phyloP scores from a whole-genome alignment of 1,140 invertebrate species.

The Trachelipus rathkii region DNA sequence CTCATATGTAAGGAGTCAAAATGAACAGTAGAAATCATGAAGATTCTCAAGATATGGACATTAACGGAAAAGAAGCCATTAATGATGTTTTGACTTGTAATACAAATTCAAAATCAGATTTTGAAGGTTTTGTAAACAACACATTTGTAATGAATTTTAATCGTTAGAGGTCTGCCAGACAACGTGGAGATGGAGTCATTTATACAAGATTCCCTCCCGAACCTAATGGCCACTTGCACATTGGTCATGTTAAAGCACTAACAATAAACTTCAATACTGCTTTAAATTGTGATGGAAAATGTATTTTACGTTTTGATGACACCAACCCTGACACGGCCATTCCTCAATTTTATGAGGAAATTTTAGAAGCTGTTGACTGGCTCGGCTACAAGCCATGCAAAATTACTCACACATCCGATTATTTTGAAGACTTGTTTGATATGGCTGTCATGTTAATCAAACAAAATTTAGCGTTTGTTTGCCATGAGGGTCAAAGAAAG shows the following conservation, averaged over 20 bases:
- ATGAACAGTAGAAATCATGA: too few species aligned
- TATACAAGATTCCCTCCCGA: conserved; percentile 34
- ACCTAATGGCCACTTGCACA: conserved; percentile 33
- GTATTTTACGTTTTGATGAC: conserved; percentile 39
- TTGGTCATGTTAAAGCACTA: conserved; percentile 34
- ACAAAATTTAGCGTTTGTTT: conserved; percentile 26
- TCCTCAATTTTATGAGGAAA: background rate
- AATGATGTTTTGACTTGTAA: too few species aligned
- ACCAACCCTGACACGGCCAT: conserved; percentile 36
- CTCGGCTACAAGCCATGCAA: conserved; percentile 14
- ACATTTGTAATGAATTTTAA: background rate
- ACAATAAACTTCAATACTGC: conserved; percentile 32
- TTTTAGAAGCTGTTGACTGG: conserved; percentile 24
- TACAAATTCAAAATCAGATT: background rate
- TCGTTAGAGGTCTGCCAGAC: background rate
- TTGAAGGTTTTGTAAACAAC: background rate
- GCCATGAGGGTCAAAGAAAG: conserved; percentile 21
- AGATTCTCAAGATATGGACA: too few species aligned
- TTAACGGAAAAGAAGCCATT: too few species aligned
- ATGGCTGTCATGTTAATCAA: conserved; percentile 21
- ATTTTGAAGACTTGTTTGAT: conserved; percentile 26
- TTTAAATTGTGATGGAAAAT: conserved; percentile 19
- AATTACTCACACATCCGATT: conserved; percentile 28
- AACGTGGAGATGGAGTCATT: conserved; percentile 17
- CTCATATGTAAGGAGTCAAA: too few species aligned